A percentile compares a stretch with the other conserved stretches of the same genome.
Evolutionary conservation across 1,140 invertebrate species (phyloP).

Genomic region (Drosophila orosa): DNA sequence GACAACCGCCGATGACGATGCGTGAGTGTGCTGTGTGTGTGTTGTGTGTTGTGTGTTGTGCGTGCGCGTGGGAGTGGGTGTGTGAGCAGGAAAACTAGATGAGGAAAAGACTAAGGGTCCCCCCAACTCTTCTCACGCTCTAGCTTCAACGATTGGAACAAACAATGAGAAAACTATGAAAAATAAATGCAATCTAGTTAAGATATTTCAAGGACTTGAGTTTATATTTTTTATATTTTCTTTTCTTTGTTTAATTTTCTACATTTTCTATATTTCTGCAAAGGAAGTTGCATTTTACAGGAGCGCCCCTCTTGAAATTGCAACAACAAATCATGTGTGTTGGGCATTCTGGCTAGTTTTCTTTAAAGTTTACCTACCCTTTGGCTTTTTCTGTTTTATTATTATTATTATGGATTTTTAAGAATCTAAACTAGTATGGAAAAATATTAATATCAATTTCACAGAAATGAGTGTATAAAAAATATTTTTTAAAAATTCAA

Average conservation of each 20-base stretch:
- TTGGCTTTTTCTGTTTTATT: no score
- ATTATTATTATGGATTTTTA: background rate
- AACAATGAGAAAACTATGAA: background rate
- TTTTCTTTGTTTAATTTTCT: no score
- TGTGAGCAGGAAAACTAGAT: constrained; percentile 8
- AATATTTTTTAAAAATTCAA: no score
- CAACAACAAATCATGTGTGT: background rate
- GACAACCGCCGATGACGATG: constrained; percentile 30
- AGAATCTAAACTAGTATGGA: background rate
- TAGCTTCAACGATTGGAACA: background rate
- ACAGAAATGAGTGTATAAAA: no score
- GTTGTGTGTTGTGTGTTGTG: constrained; percentile 11
- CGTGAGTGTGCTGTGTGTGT: constrained; percentile 16
- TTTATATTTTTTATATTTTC: no score
- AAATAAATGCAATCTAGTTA: background rate
- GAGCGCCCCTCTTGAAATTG: background rate
- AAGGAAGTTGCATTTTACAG: background rate
- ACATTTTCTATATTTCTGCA: no score
- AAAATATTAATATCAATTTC: no score
- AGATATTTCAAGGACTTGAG: background rate
- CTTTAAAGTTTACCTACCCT: background rate
- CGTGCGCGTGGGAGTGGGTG: constrained; percentile 12
- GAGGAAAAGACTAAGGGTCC: background rate
- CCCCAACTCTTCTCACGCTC: background rate
- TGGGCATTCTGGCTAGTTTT: background rate